Base-by-base conservation (phyloP, 2,797 vertebrate species). In the Pampus argenteus region DNA sequence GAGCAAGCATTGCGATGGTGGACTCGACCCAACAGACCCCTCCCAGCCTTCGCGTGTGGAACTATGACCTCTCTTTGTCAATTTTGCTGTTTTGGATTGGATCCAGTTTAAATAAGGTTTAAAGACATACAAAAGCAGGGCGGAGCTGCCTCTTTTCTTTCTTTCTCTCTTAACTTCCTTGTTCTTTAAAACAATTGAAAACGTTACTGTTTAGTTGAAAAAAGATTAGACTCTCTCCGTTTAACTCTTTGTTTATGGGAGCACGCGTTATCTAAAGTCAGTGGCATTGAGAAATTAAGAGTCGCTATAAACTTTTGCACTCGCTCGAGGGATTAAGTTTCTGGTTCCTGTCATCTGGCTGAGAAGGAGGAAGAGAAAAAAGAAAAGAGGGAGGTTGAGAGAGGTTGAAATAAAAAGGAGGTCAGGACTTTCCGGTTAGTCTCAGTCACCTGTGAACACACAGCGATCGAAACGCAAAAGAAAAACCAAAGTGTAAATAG, bases 61-160 rank as follows among this genome's bases (percentile, higher is more conserved):
- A 52, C 79, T 64, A 0, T 85, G 90, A 91, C 88, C 89, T 86
- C 72, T 87, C 88, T 90, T 89, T 90, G 88, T 90, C 79, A 76
- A 14, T 20, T 57, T 76, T 75, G 83, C 76, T 76, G 61, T 42
- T 82, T 60, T 89, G 86, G 88, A 88, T 52, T 50, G 5, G 6
- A 0, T 85, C 87, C 87, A 88, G 79, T 77, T 91, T 59, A 84
- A 84, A 89, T 87, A 82, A 71, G 56, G 76, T 80, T 78, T 86
- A 64, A 74, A 84, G 78, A 77, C 73, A 15, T 20, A 84, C 81
- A 85, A 83, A 86, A 61, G 79, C 54, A 76, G 86, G 88, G 84
- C 1, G 82, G 87, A 77, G 54, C 79, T 66, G 69, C 63, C 55
- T 64, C 9, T 1, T 57, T 72, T 57, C 56, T 82, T 69, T 84